These are phyloP conservation scores for Oplegnathus fasciatus DNA, from an alignment of 2,113 vertebrate genomes.

Conservation along the genomic window DNA sequence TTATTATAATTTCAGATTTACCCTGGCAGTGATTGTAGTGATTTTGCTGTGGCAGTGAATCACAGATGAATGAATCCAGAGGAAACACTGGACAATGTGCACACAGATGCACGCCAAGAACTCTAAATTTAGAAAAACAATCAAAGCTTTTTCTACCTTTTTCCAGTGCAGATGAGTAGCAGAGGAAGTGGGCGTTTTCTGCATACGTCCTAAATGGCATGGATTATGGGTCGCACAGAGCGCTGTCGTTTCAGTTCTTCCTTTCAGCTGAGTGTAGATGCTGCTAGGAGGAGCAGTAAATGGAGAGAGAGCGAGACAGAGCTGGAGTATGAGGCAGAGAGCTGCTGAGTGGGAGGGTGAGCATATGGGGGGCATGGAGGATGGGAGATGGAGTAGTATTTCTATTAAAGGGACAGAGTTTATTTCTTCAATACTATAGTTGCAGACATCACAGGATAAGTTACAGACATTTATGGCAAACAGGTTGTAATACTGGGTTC, in stretches of 20 bases:
- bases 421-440: slow-evolving; percentile 15
- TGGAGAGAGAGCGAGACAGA: slow-evolving; percentile 52
- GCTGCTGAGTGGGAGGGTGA: slow-evolving; percentile 67
- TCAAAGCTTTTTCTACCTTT: slow-evolving; percentile 65
- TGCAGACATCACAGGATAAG: not conserved
- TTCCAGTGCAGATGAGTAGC: slow-evolving; percentile 64
- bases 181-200: slow-evolving; percentile 70
- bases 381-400: slow-evolving; percentile 60
- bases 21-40: not conserved
- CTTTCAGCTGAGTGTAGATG: slow-evolving; percentile 69
- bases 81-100: not conserved
- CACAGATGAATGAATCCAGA: slow-evolving; percentile 15
- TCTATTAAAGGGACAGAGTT: slow-evolving; percentile 77
- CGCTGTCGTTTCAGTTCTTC: slow-evolving; percentile 72
- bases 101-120: not conserved
- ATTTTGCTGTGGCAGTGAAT: not conserved
- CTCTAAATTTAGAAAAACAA: not conserved
- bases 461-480: not conserved
- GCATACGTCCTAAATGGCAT: slow-evolving; percentile 74
- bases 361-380: slow-evolving; percentile 39
- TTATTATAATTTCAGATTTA: not conserved
- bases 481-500: not conserved
- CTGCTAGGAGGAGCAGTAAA: slow-evolving; percentile 69
- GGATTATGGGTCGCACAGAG: slow-evolving; percentile 56
- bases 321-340: slow-evolving; percentile 66